phyloP scores from a whole-genome alignment of 2,888 invertebrate species.

The Meteorus colon region DNA sequence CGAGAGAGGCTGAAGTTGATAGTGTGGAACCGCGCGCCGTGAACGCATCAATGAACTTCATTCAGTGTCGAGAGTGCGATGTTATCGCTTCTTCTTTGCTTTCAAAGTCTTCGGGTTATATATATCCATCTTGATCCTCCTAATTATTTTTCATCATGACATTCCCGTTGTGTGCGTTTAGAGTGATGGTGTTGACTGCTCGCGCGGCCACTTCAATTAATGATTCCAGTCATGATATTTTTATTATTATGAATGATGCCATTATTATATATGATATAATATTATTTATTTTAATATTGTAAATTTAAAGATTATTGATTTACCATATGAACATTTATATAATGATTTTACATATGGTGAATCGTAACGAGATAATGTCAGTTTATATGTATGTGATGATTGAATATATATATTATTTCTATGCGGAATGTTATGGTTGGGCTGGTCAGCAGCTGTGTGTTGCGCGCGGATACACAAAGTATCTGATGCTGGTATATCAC shows the following conservation, averaged over 20 bases:
- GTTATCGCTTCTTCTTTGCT: constrained; percentile 52
- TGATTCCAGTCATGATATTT: background rate
- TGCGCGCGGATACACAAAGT: background rate
- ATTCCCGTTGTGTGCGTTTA: constrained; percentile 16
- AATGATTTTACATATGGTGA: background rate
- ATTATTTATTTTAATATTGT: background rate
- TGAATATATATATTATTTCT: constrained; percentile 10
- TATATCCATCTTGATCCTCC: constrained; percentile 71
- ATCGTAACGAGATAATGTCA: constrained; percentile 2
- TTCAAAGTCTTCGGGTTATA: constrained; percentile 36
- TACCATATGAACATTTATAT: background rate
- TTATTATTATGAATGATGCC: background rate
- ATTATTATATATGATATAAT: background rate
- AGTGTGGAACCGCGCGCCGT: constrained; percentile 36
- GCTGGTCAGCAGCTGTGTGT: background rate
- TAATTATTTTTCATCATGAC: constrained; percentile 68
- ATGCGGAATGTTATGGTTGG: constrained; percentile 15
- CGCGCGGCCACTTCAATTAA: constrained; percentile 20
- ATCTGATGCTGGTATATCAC: constrained; percentile 16
- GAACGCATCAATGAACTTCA: constrained; percentile 68
- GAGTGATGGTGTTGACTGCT: constrained; percentile 5
- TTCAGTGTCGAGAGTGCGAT: constrained; percentile 59
- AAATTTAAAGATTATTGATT: background rate
- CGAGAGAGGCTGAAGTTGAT: constrained; percentile 25
- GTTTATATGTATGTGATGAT: constrained; percentile 4